A percentile compares a stretch with the other conserved stretches of the same genome.
phyloP scores from a whole-genome alignment of 2,797 vertebrate species.

The Gobio occitaniae region DNA sequence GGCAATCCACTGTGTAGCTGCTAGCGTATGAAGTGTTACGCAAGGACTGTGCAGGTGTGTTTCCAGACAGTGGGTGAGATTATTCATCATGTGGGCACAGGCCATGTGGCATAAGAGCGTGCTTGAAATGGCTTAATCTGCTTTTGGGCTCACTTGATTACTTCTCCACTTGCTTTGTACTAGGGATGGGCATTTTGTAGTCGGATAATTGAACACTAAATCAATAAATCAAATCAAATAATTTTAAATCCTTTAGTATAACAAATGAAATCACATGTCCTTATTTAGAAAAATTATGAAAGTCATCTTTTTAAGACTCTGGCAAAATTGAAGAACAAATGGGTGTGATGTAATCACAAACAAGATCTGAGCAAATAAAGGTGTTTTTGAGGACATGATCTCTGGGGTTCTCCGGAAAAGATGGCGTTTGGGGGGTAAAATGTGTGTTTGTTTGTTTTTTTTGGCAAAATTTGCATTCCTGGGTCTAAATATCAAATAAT shows the following conservation, averaged over 20 bases:
- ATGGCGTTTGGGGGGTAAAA: no score
- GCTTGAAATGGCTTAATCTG: background rate
- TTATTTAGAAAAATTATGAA: background rate
- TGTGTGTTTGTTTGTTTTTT: no score
- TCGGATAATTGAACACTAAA: background rate
- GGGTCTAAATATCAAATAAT: no score
- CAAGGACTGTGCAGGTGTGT: slow-evolving; percentile 16
- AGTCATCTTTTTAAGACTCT: background rate
- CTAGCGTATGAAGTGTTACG: background rate
- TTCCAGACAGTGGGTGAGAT: background rate
- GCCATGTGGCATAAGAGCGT: background rate
- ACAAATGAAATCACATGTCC: background rate
- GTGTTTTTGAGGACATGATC: background rate
- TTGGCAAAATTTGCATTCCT: no score
- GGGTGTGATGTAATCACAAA: no score
- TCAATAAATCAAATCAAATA: background rate
- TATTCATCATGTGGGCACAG: slow-evolving; percentile 13
- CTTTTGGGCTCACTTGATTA: background rate
- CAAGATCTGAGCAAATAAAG: background rate
- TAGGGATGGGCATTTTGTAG: background rate
- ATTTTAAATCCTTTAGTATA: background rate
- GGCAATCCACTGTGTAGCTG: background rate
- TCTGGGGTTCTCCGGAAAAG: no score
- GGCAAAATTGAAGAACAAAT: background rate
- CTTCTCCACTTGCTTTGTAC: background rate